A percentile compares a stretch with the other conserved stretches of the same genome.
These are phyloP conservation scores for Glyphotaelius pellucidus DNA, from an alignment of 2,888 invertebrate species.

Conservation along the genomic window DNA sequence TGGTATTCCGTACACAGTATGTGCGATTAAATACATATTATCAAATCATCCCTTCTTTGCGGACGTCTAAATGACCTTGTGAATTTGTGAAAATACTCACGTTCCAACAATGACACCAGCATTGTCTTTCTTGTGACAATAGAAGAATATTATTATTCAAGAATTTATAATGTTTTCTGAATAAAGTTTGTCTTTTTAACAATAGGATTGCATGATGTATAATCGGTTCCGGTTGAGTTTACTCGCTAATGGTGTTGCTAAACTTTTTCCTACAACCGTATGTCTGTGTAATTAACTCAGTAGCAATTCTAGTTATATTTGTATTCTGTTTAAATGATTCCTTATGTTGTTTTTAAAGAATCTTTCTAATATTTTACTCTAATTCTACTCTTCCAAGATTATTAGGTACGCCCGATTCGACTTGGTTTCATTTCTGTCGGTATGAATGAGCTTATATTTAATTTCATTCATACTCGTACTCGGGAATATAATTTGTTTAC, in stretches of 20 bases:
- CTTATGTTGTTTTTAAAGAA: background rate
- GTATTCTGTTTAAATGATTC: background rate
- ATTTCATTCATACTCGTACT: no score
- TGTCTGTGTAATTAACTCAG: background rate
- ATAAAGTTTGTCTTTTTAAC: background rate
- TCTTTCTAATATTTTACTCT: background rate
- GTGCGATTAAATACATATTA: background rate
- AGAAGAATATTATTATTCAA: background rate
- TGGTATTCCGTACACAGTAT: background rate
- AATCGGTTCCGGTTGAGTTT: slow-evolving; percentile 19
- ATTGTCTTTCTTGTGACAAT: background rate
- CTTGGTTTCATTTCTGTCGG: background rate
- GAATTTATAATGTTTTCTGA: background rate
- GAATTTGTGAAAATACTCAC: slow-evolving; percentile 2
- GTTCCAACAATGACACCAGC: background rate
- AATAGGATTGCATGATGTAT: background rate
- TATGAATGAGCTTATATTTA: no score
- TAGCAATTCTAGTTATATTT: background rate
- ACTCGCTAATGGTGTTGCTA: background rate
- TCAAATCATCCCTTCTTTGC: background rate
- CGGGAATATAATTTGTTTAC: no score
- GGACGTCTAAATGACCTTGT: background rate
- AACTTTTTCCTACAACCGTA: background rate
- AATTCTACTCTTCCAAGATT: background rate
- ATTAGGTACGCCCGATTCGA: background rate